Conservation (phyloP, 2,888 invertebrate species). For the Hipparchia sbordonii region DNA sequence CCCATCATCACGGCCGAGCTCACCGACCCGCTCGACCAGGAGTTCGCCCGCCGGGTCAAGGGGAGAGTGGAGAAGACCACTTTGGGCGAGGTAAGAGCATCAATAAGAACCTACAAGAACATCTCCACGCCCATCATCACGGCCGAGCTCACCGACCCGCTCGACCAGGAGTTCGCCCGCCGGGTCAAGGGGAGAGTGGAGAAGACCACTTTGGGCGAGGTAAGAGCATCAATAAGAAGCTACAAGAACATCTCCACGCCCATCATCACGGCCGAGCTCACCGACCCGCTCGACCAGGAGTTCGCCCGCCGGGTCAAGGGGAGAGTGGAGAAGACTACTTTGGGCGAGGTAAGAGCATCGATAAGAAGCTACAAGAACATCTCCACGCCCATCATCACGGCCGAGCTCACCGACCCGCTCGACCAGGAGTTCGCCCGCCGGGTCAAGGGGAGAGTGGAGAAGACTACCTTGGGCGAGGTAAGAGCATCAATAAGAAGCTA, state of each 20-base stretch:
- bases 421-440: constrained; percentile 94
- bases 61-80: constrained; percentile 97
- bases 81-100: constrained; percentile 88
- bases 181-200: constrained; percentile 97
- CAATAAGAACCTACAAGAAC: constrained; percentile 70
- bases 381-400: constrained; percentile 98
- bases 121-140: constrained; percentile 99
- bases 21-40: constrained; percentile 88
- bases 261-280: constrained; percentile 95
- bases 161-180: constrained; percentile 93
- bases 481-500: too few relatives aligned
- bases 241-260: constrained; percentile 97
- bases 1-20: constrained; percentile 97
- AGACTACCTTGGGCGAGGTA: constrained; percentile 96
- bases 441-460: constrained; percentile 97
- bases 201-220: constrained; percentile 96
- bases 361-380: too few relatives aligned
- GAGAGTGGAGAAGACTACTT: constrained; percentile 96
- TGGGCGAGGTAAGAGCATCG: constrained; percentile 93
- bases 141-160: constrained; percentile 89
- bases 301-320: constrained; percentile 96
- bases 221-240: constrained; percentile 52
- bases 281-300: constrained; percentile 89
- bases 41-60: constrained; percentile 95
- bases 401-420: constrained; percentile 88